Base-by-base conservation (phyloP, 2,113 vertebrate species). In the Mobula birostris region DNA sequence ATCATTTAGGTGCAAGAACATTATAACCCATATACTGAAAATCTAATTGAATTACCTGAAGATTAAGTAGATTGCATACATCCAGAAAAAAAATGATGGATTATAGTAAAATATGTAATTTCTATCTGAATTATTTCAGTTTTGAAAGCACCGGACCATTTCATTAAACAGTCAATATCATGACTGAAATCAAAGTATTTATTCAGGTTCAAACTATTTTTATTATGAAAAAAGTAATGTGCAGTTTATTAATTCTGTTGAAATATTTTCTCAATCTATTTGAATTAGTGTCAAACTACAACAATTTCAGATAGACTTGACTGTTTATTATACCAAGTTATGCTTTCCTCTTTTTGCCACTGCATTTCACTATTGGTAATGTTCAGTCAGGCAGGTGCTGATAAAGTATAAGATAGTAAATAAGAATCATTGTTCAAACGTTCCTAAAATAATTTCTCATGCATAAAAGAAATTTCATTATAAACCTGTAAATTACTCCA, bases 21-120 rank as follows among this genome's bases (percentile, higher is more conserved):
- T 90, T 90, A 90, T 32, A 90, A 68, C 56, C 56, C 15, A n/a
- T 88, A 14, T 68, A 8, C 29, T 32, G 14, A 32, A 85, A 32
- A 90, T 32, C 29, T 90, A 66, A 90, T 15, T 68, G 61, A 90
- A 68, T 90, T 90, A 88, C n/a, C 56, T 63, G 63, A 66, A 66
- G 27, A 90, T 90, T 90, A 32, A 19, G 17, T n/a, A 68, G 61
- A 63, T 68, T 32, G 15, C 58, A 29, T 29, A 5, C 58, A 32
- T 87, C 58, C 58, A 88, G 5, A 63, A 24, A 74, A 85, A 63
- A 88, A 32, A 7, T 29, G 24, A 85, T 27, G 21, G 8, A 3
- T 58, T 29, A 61, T 61, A 8, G 61, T 85, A n/a, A 90, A 66
- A 66, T 17, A 7, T 90, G 63, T 68, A 2, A 90, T 90, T 66